phyloP scores from a whole-genome alignment of 2,888 invertebrate genomes.

The Anaspis maculata region DNA sequence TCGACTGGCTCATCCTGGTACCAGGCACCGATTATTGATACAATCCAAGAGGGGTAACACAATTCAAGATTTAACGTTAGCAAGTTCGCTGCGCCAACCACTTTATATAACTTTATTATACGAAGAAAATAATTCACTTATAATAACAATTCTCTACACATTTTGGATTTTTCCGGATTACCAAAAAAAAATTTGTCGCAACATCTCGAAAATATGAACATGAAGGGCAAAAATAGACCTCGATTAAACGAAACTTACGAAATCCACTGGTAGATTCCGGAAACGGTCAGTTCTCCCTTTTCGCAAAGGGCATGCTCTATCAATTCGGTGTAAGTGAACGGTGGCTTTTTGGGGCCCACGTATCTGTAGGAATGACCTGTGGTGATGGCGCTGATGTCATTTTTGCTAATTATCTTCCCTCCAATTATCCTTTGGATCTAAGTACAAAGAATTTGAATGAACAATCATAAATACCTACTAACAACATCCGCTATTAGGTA shows the following conservation, averaged over 20 bases:
- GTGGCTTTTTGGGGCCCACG: slow-evolving; percentile 66
- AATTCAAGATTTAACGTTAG: slow-evolving; percentile 8
- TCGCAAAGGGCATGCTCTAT: slow-evolving; percentile 82
- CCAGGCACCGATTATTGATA: slow-evolving; percentile 41
- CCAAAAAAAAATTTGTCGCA: too few species aligned
- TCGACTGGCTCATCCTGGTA: too few species aligned
- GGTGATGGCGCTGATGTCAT: slow-evolving; percentile 3
- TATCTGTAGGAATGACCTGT: slow-evolving; percentile 25
- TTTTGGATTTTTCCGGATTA: too few species aligned
- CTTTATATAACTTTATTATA: too few species aligned
- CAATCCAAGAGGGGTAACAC: too few species aligned
- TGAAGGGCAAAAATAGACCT: neutral
- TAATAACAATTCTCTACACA: too few species aligned
- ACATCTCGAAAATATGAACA: too few species aligned
- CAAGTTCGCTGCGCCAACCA: slow-evolving; percentile 19
- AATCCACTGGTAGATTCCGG: slow-evolving; percentile 89
- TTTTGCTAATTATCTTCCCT: neutral
- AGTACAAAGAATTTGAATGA: too few species aligned
- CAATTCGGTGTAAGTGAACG: slow-evolving; percentile 84
- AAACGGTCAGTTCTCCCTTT: slow-evolving; percentile 80
- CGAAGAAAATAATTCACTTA: too few species aligned
- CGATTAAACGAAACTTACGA: slow-evolving; percentile 88
- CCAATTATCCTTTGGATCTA: slow-evolving; percentile 4
- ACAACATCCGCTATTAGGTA: too few species aligned
- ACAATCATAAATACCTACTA: too few species aligned